Evolutionary conservation across 37 sponge, comb jelly and placozoan species (phyloP).

Genomic region (Haliclona indistincta): DNA sequence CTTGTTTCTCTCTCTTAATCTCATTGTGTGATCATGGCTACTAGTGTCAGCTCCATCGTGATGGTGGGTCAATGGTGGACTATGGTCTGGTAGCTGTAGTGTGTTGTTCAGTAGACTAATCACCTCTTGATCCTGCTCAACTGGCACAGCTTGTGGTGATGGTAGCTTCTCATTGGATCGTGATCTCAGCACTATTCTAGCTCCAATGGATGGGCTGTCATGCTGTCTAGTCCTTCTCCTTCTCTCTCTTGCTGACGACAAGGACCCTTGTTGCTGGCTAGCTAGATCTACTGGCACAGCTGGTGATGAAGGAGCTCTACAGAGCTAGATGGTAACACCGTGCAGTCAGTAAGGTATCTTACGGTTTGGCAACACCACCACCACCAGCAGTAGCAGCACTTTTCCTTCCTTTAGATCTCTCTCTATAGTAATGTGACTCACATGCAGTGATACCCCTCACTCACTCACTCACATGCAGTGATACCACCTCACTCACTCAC

Average conservation of each 20-base stretch:
- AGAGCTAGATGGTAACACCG: not conserved
- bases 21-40: not conserved
- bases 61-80: not conserved
- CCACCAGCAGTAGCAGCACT: not conserved
- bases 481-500: no score
- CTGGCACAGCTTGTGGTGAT: not conserved
- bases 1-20: not conserved
- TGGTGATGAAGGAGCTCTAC: not conserved
- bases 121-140: slow-evolving; percentile 18
- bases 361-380: not conserved
- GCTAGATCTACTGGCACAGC: not conserved
- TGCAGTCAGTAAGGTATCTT: not conserved
- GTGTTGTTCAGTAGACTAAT: slow-evolving; percentile 42
- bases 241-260: slow-evolving; percentile 38
- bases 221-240: slow-evolving; percentile 23
- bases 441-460: no score
- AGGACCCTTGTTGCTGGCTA: not conserved
- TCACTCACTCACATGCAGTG: no score
- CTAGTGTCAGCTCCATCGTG: not conserved
- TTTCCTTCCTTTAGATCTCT: not conserved
- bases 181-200: slow-evolving; percentile 6
- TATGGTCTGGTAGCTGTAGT: slow-evolving; percentile 38
- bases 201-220: not conserved
- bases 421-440: no score
- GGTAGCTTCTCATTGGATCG: not conserved